A percentile compares a stretch with the other conserved stretches of the same genome.
phyloP scores from a whole-genome alignment of 2,113 vertebrate species.

The Monopterus albus region DNA sequence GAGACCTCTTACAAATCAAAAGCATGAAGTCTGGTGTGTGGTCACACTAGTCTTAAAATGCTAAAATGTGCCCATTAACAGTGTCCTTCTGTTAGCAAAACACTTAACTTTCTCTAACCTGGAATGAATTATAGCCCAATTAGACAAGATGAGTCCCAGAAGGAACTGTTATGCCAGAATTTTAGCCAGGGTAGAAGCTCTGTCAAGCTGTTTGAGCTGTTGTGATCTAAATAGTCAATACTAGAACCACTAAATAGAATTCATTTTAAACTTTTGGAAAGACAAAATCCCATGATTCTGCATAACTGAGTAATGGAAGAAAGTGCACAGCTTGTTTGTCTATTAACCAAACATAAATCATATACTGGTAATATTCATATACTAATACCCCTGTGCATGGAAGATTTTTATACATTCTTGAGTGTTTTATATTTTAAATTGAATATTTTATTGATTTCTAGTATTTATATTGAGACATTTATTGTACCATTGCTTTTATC shows the following conservation, averaged over 20 bases:
- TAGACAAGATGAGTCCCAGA: slow-evolving; percentile 6
- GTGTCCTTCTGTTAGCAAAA: slow-evolving; percentile 55
- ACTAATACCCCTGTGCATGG: too few species aligned
- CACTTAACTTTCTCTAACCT: slow-evolving; percentile 46
- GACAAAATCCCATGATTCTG: not conserved
- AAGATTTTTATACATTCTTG: too few species aligned
- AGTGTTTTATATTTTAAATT: too few species aligned
- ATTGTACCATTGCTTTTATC: too few species aligned
- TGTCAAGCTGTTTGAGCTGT: not conserved
- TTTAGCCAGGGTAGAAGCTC: not conserved
- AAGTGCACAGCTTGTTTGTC: not conserved
- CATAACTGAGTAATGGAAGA: not conserved
- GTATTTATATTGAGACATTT: too few species aligned
- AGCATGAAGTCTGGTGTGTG: slow-evolving; percentile 50
- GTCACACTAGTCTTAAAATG: slow-evolving; percentile 46
- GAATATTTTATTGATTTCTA: too few species aligned
- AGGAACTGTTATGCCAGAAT: not conserved
- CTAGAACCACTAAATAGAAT: too few species aligned
- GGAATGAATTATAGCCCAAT: slow-evolving; percentile 49
- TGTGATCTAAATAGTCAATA: not conserved
- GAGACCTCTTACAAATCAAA: slow-evolving; percentile 35
- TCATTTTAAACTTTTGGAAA: too few species aligned
- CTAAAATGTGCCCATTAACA: slow-evolving; percentile 63
- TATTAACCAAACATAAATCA: not conserved
- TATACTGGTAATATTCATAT: too few species aligned